Evolutionary conservation across 2,797 vertebrate genomes (phyloP), one percentile per base, ranked within the genome.

Genomic region (Sebastes iracundus): DNA sequence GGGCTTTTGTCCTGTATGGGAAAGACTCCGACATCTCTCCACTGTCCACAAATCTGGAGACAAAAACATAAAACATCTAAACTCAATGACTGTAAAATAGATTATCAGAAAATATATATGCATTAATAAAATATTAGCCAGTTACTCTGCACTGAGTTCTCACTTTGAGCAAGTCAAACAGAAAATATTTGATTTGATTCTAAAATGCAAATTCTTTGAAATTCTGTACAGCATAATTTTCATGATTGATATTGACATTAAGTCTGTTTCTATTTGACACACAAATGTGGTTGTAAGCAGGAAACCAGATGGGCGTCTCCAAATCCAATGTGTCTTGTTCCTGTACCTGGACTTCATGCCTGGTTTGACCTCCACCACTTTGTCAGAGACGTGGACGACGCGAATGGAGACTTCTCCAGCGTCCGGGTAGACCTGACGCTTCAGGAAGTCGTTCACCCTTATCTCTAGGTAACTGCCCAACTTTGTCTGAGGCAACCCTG

Each of bases 21-120:
- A 99, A 99, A 25, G 98, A 99, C 89, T 99, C 98, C 0, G 97
- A 97, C 98, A 99, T 99, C 91, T 99, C 98, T 71, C 98, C 98
- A 0, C 93, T 99, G 92, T 99, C 98, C 83, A 99, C 98, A 95
- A 99, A 99, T 92, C 98, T 99, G 89, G 6, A 76, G 46, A 66
- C 0, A 68, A 70, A 81, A 74, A 52, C 14, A 72, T 2, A 3
- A 58, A 30, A 18, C 2, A 27, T 49, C 6, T 62, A 12, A 58
- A 27, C 42, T 20, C 32, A 69, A 11, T 11, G 30, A 38, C 22
- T 12, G 22, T 32, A 11, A 74, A 80, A 66, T 6, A 42, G 3
- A 23, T 6, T n/a, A 64, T 52, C 49, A 18, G 6, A 63, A 56
- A 59, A 52, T 5, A 61, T 10, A 32, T 63, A 1, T 12, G 5